A percentile compares a stretch with the other conserved stretches of the same genome.
phyloP scores from a whole-genome alignment of 2,797 vertebrate species.

The Sphenodon punctatus region DNA sequence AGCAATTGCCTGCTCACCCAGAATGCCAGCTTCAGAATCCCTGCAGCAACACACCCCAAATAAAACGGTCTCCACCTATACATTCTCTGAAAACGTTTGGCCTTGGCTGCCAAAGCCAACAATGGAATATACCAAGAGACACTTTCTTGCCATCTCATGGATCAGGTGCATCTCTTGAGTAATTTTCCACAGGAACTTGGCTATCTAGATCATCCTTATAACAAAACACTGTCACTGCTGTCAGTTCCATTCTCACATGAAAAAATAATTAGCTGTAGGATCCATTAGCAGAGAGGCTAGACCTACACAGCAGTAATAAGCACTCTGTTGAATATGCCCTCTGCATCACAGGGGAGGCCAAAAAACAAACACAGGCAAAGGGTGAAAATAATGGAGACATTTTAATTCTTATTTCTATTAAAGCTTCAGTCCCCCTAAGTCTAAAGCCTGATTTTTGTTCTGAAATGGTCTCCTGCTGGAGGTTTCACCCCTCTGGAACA shows the following conservation, averaged over 20 bases:
- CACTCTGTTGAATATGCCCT: not conserved
- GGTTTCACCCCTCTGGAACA: not conserved
- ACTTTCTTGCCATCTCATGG: not conserved
- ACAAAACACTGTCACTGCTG: not conserved
- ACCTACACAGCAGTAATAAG: slow-evolving; percentile 1
- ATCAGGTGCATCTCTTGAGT: slow-evolving; percentile 1
- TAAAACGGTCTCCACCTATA: slow-evolving; percentile 31
- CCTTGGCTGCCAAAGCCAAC: not conserved
- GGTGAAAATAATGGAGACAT: not conserved
- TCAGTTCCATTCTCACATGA: slow-evolving; percentile 17
- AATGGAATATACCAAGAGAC: slow-evolving; percentile 27
- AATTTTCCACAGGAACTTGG: not conserved
- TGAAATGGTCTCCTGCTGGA: not conserved
- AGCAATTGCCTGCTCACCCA: slow-evolving; percentile 38
- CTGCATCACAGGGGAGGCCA: not conserved
- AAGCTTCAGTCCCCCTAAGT: not conserved
- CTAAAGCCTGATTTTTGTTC: not conserved
- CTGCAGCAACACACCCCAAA: slow-evolving; percentile 50
- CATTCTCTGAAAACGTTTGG: not conserved
- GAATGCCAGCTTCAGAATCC: slow-evolving; percentile 47
- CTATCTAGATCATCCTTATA: slow-evolving; percentile 8
- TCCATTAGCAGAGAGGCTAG: not conserved
- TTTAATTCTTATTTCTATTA: not conserved
- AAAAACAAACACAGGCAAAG: not conserved
- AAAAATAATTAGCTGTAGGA: not conserved